phyloP scores from a whole-genome alignment of 2,113 vertebrate species.

The Baryphthengus martii region DNA sequence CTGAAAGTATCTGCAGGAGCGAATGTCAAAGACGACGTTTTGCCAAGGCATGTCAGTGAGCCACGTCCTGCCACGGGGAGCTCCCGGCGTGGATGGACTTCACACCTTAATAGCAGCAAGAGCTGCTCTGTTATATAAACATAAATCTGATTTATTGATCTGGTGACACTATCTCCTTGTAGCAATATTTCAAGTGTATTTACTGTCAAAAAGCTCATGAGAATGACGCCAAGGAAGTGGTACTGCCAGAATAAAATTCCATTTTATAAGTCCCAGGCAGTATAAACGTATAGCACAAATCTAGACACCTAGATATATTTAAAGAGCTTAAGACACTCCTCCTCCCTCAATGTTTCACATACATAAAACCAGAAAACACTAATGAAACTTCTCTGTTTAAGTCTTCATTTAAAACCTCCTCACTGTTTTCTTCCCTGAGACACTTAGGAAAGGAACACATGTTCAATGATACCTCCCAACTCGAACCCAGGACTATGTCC shows the following conservation, averaged over 20 bases:
- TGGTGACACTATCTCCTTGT: background rate
- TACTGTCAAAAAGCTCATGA: background rate
- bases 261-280: background rate
- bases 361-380: background rate
- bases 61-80: background rate
- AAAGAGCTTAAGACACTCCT: background rate
- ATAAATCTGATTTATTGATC: background rate
- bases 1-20: background rate
- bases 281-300: background rate
- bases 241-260: background rate
- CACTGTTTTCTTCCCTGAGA: background rate
- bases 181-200: background rate
- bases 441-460: background rate
- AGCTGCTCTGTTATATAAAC: background rate
- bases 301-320: background rate
- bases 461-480: background rate
- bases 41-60: background rate
- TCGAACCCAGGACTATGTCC: background rate
- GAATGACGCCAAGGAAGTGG: background rate
- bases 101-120: background rate
- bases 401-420: background rate
- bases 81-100: background rate
- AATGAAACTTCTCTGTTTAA: background rate
- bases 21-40: background rate
- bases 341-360: background rate